A percentile compares a stretch with the other conserved stretches of the same genome.
These are phyloP conservation scores for Eupithecia vulgata DNA, from an alignment of 2,888 invertebrate genomes.

Conservation along the genomic window DNA sequence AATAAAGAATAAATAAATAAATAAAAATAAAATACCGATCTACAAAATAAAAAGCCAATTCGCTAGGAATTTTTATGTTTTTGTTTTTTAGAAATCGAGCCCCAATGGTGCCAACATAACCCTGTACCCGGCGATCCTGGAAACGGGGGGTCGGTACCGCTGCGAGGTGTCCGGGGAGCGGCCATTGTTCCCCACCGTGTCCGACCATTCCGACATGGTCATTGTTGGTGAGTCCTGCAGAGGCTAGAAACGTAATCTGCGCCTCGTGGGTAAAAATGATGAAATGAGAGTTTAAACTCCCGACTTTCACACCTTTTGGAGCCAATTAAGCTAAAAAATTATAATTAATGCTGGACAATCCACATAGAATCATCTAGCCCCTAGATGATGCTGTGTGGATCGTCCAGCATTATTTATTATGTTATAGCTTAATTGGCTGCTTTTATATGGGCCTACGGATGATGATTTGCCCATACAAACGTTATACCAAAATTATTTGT, in stretches of 20 bases:
- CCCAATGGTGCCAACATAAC: slow-evolving; percentile 87
- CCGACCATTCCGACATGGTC: slow-evolving; percentile 89
- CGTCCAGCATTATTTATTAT: not conserved
- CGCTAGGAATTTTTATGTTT: slow-evolving; percentile 2
- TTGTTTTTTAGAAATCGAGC: slow-evolving; percentile 82
- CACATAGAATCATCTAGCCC: no score
- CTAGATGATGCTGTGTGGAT: no score
- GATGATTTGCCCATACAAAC: no score
- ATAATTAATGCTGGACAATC: no score
- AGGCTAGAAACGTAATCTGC: not conserved
- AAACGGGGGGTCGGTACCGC: slow-evolving; percentile 89
- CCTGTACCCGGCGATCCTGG: slow-evolving; percentile 86
- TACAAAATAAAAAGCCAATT: not conserved
- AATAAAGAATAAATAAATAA: not conserved
- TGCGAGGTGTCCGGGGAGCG: slow-evolving; percentile 92
- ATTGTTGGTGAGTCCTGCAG: slow-evolving; percentile 86
- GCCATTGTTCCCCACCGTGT: slow-evolving; percentile 90
- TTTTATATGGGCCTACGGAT: no score
- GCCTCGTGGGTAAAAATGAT: not conserved
- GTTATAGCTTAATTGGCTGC: no score
- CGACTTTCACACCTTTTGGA: not conserved
- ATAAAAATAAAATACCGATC: not conserved
- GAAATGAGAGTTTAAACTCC: not conserved
- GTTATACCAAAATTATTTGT: no score
- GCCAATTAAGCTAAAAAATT: not conserved